Percentiles rank a stretch among this genome's conserved stretches.
phyloP scores from a whole-genome alignment of 2,113 vertebrate species.

The Puntigrus tetrazona region DNA sequence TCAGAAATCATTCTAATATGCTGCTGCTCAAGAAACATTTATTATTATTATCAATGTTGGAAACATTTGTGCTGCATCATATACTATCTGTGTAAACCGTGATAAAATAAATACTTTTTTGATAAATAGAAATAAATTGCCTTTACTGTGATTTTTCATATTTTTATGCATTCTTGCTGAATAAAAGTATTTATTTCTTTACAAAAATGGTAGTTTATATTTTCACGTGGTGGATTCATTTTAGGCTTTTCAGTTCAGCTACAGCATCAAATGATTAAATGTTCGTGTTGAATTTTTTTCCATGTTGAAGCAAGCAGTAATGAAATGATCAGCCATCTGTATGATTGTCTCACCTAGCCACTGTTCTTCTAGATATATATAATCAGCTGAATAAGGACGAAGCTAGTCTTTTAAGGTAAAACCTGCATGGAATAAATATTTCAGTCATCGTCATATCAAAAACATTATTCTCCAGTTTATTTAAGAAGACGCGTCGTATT shows the following conservation, averaged over 20 bases:
- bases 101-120: neutral
- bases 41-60: neutral
- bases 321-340: neutral
- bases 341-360: slow-evolving; percentile 4
- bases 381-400: neutral
- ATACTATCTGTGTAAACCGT: neutral
- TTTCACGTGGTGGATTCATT: neutral
- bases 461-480: neutral
- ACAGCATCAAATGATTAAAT: neutral
- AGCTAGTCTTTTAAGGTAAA: neutral
- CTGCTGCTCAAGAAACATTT: neutral
- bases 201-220: neutral
- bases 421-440: neutral
- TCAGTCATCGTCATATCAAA: neutral
- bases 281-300: no score
- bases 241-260: neutral
- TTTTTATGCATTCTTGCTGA: neutral
- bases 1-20: neutral
- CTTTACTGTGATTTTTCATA: neutral
- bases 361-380: neutral
- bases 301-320: slow-evolving; percentile 2
- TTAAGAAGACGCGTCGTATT: neutral
- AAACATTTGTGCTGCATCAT: neutral
- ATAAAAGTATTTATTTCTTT: neutral
- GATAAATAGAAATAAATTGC: neutral